phyloP scores from a whole-genome alignment of 2,113 vertebrate genomes.

The Mystacornis crossleyi region DNA sequence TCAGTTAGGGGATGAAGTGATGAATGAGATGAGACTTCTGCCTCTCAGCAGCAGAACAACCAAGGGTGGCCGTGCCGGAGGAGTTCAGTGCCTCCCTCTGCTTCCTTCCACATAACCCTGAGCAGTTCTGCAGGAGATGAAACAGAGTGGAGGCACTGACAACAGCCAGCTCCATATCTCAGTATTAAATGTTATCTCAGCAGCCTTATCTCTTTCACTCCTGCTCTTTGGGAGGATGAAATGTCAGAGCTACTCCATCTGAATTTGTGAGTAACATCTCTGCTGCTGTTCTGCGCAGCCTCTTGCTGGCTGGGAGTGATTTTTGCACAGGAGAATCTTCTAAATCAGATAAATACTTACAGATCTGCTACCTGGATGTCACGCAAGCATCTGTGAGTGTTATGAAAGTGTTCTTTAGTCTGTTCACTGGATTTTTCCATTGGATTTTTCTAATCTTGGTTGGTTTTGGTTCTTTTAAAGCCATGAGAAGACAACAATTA shows the following conservation, averaged over 20 bases:
- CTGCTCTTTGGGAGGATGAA: background rate
- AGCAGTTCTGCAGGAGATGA: background rate
- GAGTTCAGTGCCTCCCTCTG: background rate
- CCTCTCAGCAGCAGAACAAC: background rate
- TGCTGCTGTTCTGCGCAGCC: background rate
- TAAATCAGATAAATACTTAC: background rate
- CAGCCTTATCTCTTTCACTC: background rate
- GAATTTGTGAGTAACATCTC: background rate
- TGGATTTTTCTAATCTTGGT: background rate
- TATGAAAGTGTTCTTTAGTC: background rate
- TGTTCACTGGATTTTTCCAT: constrained; percentile 7
- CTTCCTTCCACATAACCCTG: background rate
- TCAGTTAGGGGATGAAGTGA: background rate
- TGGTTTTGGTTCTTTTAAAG: background rate
- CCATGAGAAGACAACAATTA: background rate
- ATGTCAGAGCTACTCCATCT: background rate
- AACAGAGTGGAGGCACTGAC: background rate
- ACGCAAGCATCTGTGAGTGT: background rate
- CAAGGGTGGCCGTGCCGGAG: background rate
- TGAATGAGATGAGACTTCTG: background rate
- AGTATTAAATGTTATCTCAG: background rate
- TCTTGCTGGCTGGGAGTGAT: background rate
- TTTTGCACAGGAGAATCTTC: constrained; percentile 9
- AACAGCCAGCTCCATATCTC: background rate
- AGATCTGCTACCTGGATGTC: background rate